These are phyloP conservation scores for Amblyraja radiata DNA, from an alignment of 2,797 vertebrate species.

Conservation along the genomic window DNA sequence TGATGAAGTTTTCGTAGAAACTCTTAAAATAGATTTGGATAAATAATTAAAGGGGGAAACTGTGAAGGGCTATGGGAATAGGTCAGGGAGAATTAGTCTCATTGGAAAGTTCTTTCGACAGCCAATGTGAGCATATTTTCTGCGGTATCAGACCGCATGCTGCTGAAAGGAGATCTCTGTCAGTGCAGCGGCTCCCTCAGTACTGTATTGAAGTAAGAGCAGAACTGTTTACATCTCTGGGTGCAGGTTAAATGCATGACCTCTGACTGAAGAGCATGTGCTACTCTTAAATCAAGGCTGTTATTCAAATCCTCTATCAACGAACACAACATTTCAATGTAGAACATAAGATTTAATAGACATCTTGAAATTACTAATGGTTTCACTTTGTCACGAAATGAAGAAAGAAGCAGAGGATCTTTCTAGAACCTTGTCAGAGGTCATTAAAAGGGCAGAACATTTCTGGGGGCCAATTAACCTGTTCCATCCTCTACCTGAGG, in stretches of 20 bases:
- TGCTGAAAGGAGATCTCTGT: not conserved
- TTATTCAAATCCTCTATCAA: not conserved
- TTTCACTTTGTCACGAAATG: not conserved
- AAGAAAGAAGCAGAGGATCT: not conserved
- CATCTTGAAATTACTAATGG: not conserved
- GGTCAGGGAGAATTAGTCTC: too few species aligned
- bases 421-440: not conserved
- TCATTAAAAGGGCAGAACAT: too few species aligned
- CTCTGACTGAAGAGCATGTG: not conserved
- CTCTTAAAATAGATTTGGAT: not conserved
- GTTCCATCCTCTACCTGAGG: not conserved
- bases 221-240: not conserved
- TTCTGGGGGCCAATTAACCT: too few species aligned
- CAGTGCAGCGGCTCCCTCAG: not conserved
- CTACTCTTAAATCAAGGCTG: not conserved
- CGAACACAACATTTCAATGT: not conserved
- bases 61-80: too few species aligned
- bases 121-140: not conserved
- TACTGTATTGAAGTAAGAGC: not conserved
- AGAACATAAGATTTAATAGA: not conserved
- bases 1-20: too few species aligned
- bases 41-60: not conserved
- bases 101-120: too few species aligned
- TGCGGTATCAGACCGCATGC: not conserved
- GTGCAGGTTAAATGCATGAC: not conserved